Evolutionary conservation across 2,888 invertebrate species (phyloP).

Genomic region (Dasypogon diadema): DNA sequence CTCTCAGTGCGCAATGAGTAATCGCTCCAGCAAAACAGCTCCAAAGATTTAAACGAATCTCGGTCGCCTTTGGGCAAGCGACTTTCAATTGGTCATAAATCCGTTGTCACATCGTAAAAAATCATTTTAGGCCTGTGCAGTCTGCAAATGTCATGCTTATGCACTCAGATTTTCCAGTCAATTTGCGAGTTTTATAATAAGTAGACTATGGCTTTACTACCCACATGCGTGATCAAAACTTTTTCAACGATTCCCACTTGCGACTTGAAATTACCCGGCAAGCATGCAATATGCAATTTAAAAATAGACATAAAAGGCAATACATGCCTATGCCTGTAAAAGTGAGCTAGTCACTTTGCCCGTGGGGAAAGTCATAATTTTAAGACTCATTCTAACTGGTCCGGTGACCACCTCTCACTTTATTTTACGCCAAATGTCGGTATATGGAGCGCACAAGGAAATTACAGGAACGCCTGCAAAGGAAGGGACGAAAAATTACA

Average conservation of each 20-base stretch:
- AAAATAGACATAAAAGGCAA: conserved; percentile 13
- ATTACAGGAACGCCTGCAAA: too few relatives aligned
- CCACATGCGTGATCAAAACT: conserved; percentile 21
- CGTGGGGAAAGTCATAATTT: conserved; percentile 16
- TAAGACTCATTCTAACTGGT: conserved; percentile 31
- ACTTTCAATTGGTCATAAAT: conserved; percentile 48
- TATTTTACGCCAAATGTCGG: neutral
- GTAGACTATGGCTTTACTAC: neutral
- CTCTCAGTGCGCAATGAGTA: neutral
- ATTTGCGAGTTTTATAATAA: conserved; percentile 16
- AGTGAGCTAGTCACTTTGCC: conserved; percentile 25
- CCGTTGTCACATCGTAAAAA: conserved; percentile 46
- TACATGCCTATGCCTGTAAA: too few relatives aligned
- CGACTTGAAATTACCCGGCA: conserved; percentile 1
- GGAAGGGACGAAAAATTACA: conserved; percentile 20
- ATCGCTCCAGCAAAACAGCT: neutral
- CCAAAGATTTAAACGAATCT: conserved; percentile 3
- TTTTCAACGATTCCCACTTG: conserved; percentile 13
- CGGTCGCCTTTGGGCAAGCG: conserved; percentile 16
- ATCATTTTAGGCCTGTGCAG: conserved; percentile 24
- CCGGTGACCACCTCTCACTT: conserved; percentile 4
- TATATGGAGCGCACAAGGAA: neutral
- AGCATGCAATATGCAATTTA: neutral
- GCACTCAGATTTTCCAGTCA: conserved; percentile 43
- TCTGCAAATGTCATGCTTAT: conserved; percentile 21